Percentiles rank a stretch among this genome's conserved stretches.
Evolutionary conservation across 2,113 vertebrate species (phyloP).

Genomic region (Cnemophilus loriae): DNA sequence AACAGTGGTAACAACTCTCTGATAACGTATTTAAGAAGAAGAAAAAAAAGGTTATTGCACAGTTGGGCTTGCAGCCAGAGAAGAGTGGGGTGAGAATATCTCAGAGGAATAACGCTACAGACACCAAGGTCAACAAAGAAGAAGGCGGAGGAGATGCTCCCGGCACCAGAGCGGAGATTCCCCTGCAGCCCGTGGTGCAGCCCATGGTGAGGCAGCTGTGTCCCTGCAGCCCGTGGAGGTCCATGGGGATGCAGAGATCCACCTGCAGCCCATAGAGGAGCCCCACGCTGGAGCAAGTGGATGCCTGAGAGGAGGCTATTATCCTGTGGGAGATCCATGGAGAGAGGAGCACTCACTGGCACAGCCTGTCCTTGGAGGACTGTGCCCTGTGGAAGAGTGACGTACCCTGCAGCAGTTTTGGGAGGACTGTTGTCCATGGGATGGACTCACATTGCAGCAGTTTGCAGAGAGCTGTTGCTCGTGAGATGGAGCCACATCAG

Average conservation of each 20-base stretch:
- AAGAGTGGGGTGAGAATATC: not conserved
- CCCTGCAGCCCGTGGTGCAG: fast-evolving
- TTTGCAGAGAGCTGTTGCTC: not conserved
- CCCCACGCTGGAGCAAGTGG: not conserved
- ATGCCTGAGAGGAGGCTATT: not conserved
- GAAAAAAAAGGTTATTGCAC: not conserved
- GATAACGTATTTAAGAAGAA: not conserved
- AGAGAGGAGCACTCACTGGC: not conserved
- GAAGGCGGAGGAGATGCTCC: fast-evolving
- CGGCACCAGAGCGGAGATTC: not conserved
- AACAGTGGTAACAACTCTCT: not conserved
- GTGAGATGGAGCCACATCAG: not conserved
- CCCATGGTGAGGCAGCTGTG: not conserved
- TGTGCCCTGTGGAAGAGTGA: not conserved
- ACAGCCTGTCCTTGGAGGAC: not conserved
- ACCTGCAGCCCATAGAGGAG: fast-evolving
- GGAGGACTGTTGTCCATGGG: fast-evolving
- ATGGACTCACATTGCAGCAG: not conserved
- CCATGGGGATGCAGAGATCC: no score
- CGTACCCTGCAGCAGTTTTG: not conserved
- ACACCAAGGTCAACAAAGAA: not conserved
- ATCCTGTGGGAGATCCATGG: fast-evolving
- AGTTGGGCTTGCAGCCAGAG: not conserved
- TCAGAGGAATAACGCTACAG: not conserved
- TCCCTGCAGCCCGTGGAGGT: no score